phyloP scores from a whole-genome alignment of 2,797 vertebrate genomes.

The Echiichthys vipera region DNA sequence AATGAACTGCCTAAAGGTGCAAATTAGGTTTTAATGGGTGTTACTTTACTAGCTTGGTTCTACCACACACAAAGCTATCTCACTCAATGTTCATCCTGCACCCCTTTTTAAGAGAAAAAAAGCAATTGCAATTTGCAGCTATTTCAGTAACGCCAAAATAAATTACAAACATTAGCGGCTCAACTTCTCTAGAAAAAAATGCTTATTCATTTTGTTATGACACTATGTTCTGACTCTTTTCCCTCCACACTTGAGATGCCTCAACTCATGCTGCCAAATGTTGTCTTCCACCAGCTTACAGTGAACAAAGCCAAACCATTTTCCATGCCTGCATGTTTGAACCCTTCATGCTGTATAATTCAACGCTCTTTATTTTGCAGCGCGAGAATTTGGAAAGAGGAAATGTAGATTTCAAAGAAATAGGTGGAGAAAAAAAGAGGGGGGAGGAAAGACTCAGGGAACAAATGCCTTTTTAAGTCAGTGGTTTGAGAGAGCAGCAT shows the following conservation, averaged over 20 bases:
- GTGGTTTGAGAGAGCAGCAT: constrained; percentile 63
- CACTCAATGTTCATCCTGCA: constrained; percentile 80
- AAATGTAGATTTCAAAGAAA: constrained; percentile 57
- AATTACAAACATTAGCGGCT: constrained; percentile 87
- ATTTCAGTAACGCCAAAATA: constrained; percentile 77
- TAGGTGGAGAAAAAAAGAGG: constrained; percentile 12
- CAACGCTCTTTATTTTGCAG: constrained; percentile 52
- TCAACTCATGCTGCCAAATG: constrained; percentile 55
- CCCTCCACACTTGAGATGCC: constrained; percentile 51
- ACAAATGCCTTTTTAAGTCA: constrained; percentile 49
- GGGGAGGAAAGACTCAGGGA: neutral
- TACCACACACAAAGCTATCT: constrained; percentile 79
- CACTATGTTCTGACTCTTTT: constrained; percentile 45
- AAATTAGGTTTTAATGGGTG: constrained; percentile 99
- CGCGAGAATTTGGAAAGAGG: constrained; percentile 19
- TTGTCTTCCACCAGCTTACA: constrained; percentile 56
- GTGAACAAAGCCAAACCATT: constrained; percentile 64
- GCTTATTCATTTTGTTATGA: constrained; percentile 84
- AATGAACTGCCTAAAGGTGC: constrained; percentile 99
- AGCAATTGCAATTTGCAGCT: constrained; percentile 88
- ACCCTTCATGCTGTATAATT: constrained; percentile 48
- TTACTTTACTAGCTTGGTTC: constrained; percentile 89
- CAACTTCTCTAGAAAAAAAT: constrained; percentile 84
- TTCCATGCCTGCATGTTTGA: constrained; percentile 52
- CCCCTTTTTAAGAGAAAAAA: constrained; percentile 73